Evolutionary conservation across 2,888 invertebrate species (phyloP).

Genomic region (Diadegma fenestrale): DNA sequence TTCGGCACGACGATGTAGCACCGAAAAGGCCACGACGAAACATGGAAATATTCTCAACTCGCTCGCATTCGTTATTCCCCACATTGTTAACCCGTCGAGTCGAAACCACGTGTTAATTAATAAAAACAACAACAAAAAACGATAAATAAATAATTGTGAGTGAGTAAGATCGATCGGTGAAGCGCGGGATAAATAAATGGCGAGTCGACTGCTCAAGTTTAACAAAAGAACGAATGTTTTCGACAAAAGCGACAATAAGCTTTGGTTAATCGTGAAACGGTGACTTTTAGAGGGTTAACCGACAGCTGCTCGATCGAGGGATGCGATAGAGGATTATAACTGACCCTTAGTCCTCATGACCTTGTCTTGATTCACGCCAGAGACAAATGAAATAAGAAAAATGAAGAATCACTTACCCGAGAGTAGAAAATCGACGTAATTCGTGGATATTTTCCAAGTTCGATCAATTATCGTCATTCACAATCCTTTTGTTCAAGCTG

Average conservation of each 20-base stretch:
- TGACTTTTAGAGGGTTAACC: not conserved
- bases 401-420: not conserved
- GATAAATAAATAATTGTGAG: conserved; percentile 1
- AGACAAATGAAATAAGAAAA: not conserved
- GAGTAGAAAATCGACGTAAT: not conserved
- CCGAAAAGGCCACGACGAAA: conserved; percentile 32
- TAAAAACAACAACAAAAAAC: no score
- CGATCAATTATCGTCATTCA: not conserved
- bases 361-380: not conserved
- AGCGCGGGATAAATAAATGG: not conserved
- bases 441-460: not conserved
- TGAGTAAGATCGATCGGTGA: conserved; percentile 17
- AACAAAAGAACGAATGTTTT: not conserved
- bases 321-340: not conserved
- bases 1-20: conserved; percentile 61
- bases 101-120: not conserved
- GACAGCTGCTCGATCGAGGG: not conserved
- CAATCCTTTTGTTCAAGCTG: not conserved
- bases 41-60: not conserved
- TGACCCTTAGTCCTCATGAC: not conserved
- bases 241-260: not conserved
- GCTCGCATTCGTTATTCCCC: not conserved
- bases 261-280: not conserved
- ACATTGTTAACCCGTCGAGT: not conserved
- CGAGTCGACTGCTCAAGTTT: not conserved